These are phyloP conservation scores for Papilio machaon DNA, from an alignment of 1,140 invertebrate genomes.

Conservation along the genomic window DNA sequence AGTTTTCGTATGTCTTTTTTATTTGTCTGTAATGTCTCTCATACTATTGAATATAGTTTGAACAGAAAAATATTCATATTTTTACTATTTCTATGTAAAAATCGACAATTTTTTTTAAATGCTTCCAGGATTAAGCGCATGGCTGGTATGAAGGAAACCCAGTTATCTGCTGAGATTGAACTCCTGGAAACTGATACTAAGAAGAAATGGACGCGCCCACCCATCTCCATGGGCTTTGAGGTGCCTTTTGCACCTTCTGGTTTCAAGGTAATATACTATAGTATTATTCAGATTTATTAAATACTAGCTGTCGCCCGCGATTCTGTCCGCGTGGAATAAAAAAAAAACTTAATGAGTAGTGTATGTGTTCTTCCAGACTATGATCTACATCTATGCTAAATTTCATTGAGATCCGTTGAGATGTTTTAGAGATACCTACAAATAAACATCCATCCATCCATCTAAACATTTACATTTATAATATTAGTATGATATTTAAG, in stretches of 20 bases:
- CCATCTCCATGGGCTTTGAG: conserved; percentile 99
- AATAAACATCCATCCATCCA: too few relatives aligned
- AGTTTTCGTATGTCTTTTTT: conserved; percentile 74
- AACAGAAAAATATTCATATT: background rate
- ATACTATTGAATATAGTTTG: too few relatives aligned
- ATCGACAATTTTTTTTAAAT: background rate
- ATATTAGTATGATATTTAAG: too few relatives aligned
- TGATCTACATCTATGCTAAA: too few relatives aligned
- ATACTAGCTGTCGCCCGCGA: background rate
- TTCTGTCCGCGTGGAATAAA: too few relatives aligned
- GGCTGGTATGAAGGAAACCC: conserved; percentile 99
- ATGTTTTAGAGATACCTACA: too few relatives aligned
- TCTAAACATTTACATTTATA: too few relatives aligned
- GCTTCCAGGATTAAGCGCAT: conserved; percentile 96
- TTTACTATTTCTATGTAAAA: background rate
- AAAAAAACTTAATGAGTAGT: background rate
- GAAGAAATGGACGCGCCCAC: conserved; percentile 99
- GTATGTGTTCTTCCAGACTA: too few relatives aligned
- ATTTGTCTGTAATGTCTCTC: background rate
- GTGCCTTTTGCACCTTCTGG: conserved; percentile 99
- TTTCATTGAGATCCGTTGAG: too few relatives aligned
- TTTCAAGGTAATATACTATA: conserved; percentile 86
- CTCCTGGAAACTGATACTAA: conserved; percentile 99
- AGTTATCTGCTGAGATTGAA: conserved; percentile 99
- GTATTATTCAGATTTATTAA: background rate